phyloP scores from a whole-genome alignment of 64 coral and sea anemone species.

The Platygyra sinensis region DNA sequence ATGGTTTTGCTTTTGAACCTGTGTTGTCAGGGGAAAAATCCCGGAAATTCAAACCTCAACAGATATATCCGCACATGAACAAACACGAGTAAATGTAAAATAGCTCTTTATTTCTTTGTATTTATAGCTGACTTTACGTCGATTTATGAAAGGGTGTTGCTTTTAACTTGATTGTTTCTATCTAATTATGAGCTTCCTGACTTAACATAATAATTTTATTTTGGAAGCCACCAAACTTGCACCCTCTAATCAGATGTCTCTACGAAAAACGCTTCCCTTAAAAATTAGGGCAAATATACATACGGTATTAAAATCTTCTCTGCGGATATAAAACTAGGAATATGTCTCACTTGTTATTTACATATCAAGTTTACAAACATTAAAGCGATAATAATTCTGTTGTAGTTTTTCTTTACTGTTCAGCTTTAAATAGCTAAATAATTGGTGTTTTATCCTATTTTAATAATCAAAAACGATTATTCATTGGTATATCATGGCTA shows the following conservation, averaged over 20 bases:
- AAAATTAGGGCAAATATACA: constrained; percentile 8
- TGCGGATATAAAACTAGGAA: constrained; percentile 30
- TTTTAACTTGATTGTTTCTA: not conserved
- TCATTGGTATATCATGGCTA: not conserved
- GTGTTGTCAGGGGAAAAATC: too few relatives aligned
- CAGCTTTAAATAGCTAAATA: not conserved
- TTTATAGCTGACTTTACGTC: not conserved
- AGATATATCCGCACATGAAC: too few relatives aligned
- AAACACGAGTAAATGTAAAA: not conserved
- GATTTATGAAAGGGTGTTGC: not conserved
- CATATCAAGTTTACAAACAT: constrained; percentile 19
- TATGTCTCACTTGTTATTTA: not conserved
- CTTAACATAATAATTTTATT: not conserved
- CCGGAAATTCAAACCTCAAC: too few relatives aligned
- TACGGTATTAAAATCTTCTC: not conserved
- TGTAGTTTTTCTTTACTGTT: not conserved
- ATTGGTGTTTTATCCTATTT: not conserved
- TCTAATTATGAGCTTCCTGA: not conserved
- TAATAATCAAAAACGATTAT: not conserved
- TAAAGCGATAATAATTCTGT: not conserved
- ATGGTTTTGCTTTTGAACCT: too few relatives aligned
- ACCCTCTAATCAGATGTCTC: not conserved
- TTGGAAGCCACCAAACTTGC: not conserved
- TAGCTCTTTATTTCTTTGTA: not conserved
- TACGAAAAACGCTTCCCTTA: constrained; percentile 7